Evolutionary conservation across 2,888 invertebrate genomes (phyloP).

Genomic region (Barypeithes pellucidus): DNA sequence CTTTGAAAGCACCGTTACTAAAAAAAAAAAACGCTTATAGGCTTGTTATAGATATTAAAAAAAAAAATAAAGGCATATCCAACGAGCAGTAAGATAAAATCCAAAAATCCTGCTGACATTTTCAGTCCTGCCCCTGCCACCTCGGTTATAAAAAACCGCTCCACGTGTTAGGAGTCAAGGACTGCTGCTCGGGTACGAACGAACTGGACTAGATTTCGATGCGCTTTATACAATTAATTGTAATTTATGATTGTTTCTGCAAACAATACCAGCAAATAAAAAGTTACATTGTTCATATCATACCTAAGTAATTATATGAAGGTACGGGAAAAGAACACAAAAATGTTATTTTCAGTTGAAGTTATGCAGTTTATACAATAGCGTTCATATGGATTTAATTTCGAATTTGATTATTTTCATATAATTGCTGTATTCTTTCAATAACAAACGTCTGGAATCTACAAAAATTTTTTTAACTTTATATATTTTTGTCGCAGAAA

Average conservation of each 20-base stretch:
- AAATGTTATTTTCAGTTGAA: too few relatives aligned
- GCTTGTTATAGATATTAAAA: too few relatives aligned
- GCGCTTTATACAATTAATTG: not conserved
- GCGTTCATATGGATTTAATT: too few relatives aligned
- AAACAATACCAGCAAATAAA: too few relatives aligned
- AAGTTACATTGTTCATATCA: too few relatives aligned
- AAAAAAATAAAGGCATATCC: not conserved
- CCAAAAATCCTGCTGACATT: conserved; percentile 17
- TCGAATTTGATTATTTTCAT: too few relatives aligned
- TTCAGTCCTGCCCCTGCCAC: conserved; percentile 12
- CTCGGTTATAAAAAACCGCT: conserved; percentile 8
- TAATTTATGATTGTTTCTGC: too few relatives aligned
- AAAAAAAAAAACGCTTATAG: too few relatives aligned
- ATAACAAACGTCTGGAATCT: not conserved
- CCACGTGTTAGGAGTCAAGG: conserved; percentile 20
- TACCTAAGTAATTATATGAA: too few relatives aligned
- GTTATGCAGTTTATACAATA: too few relatives aligned
- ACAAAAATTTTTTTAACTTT: not conserved
- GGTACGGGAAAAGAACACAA: too few relatives aligned
- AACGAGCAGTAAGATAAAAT: not conserved
- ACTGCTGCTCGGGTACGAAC: not conserved
- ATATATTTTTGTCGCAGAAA: not conserved
- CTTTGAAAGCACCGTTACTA: too few relatives aligned
- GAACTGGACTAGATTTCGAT: not conserved
- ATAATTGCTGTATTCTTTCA: not conserved